Evolutionary conservation across 2,113 vertebrate species (phyloP).

Genomic region (Tragelaphus buxtoni): DNA sequence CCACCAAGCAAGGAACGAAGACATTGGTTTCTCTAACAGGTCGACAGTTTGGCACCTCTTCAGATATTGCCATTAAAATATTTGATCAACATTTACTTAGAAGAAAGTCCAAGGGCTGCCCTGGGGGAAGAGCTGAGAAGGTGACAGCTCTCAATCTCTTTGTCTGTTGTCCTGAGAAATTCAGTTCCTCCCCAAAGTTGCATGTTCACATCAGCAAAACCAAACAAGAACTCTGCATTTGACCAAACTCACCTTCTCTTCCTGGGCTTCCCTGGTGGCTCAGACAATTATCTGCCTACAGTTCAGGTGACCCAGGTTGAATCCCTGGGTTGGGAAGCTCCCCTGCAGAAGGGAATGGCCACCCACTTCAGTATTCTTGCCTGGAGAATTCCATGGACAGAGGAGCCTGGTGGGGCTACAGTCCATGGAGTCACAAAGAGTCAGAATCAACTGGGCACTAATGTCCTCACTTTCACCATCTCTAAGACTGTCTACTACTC

Average conservation of each 20-base stretch:
- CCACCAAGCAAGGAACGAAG: not conserved
- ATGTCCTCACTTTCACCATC: not conserved
- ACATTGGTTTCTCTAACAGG: not conserved
- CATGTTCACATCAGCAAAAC: not conserved
- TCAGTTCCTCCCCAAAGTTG: not conserved
- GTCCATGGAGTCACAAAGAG: not conserved
- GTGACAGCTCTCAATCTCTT: not conserved
- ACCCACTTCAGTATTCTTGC: not conserved
- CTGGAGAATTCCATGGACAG: not conserved
- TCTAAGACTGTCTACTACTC: not conserved
- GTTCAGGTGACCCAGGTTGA: not conserved
- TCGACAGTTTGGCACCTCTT: not conserved
- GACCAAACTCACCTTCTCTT: not conserved
- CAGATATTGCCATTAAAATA: not conserved
- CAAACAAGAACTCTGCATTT: not conserved
- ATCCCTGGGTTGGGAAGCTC: not conserved
- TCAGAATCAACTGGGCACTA: not conserved
- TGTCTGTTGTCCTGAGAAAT: not conserved
- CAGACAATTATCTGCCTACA: not conserved
- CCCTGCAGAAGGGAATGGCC: not conserved
- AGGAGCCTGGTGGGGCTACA: not conserved
- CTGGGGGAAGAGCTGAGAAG: not conserved
- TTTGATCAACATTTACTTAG: constrained; percentile 13
- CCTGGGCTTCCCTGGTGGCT: not conserved
- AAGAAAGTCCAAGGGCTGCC: not conserved